These are phyloP conservation scores for Myotis yumanensis DNA, from an alignment of 2,113 vertebrate species.

Conservation along the genomic window DNA sequence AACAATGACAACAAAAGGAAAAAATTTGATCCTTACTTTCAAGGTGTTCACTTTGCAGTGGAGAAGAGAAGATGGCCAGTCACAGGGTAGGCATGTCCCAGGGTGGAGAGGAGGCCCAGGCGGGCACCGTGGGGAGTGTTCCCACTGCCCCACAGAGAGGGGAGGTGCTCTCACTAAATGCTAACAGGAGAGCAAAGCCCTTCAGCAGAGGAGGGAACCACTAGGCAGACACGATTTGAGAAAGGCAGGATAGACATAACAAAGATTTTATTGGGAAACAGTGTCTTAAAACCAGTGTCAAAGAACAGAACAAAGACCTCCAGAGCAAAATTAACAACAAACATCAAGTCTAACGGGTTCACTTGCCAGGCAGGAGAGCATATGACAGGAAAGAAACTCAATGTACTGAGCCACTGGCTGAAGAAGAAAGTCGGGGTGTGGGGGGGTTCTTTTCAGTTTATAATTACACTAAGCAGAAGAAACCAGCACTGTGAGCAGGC, in stretches of 20 bases:
- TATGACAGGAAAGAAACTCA: background rate
- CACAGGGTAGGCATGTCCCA: rapidly evolving
- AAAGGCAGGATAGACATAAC: background rate
- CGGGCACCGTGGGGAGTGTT: no score
- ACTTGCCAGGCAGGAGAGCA: background rate
- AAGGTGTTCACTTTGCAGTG: background rate
- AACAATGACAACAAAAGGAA: background rate
- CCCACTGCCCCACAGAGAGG: background rate
- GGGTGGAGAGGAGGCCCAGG: background rate
- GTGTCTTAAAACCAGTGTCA: background rate
- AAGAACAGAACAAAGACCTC: background rate
- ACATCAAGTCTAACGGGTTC: background rate
- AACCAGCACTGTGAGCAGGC: background rate
- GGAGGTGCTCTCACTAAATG: background rate
- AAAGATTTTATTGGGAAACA: background rate
- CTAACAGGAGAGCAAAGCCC: background rate
- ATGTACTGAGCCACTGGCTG: background rate
- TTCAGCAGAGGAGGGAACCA: background rate
- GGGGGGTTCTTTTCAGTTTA: background rate
- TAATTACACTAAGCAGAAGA: background rate
- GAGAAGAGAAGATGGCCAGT: background rate
- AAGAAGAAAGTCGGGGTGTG: background rate
- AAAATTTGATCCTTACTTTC: background rate
- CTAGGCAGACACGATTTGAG: background rate
- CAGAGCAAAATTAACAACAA: background rate